Percentiles rank a stretch among this genome's conserved stretches.
Evolutionary conservation across 2,888 invertebrate genomes (phyloP).

Genomic region (Trachelus tabidus): DNA sequence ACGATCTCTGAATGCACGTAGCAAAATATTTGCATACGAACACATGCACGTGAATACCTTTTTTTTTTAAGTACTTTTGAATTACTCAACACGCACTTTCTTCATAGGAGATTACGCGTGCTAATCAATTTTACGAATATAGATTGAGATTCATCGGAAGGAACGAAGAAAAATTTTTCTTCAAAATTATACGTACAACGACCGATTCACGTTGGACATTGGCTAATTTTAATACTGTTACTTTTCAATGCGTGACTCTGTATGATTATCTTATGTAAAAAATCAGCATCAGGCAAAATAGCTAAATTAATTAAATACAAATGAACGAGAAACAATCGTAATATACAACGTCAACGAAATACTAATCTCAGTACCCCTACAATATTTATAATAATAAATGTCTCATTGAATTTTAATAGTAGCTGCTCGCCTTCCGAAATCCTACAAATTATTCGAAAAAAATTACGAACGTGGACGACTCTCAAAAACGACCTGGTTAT

Average conservation of each 20-base stretch:
- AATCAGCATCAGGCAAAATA: not conserved
- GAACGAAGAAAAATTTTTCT: not conserved
- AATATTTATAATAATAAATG: not conserved
- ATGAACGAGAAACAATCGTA: not conserved
- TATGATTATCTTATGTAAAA: not conserved
- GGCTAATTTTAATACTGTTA: not conserved
- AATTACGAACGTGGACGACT: not conserved
- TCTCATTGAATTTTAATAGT: not conserved
- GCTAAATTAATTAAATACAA: not conserved
- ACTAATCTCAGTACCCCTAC: not conserved
- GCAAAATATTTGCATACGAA: conserved; percentile 1
- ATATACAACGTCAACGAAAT: not conserved
- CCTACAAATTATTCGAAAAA: not conserved
- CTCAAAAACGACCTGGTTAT: not conserved
- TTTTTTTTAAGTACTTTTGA: not conserved
- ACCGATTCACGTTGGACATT: not conserved
- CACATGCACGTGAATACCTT: not conserved
- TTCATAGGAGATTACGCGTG: not conserved
- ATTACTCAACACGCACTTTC: not conserved
- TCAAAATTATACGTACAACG: not conserved
- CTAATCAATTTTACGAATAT: not conserved
- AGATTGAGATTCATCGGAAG: not conserved
- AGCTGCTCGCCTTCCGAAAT: not conserved
- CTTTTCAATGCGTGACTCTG: not conserved
- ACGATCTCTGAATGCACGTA: not conserved